Evolutionary conservation across 1,140 invertebrate genomes (phyloP).

Genomic region (Oryctes rhinoceros): DNA sequence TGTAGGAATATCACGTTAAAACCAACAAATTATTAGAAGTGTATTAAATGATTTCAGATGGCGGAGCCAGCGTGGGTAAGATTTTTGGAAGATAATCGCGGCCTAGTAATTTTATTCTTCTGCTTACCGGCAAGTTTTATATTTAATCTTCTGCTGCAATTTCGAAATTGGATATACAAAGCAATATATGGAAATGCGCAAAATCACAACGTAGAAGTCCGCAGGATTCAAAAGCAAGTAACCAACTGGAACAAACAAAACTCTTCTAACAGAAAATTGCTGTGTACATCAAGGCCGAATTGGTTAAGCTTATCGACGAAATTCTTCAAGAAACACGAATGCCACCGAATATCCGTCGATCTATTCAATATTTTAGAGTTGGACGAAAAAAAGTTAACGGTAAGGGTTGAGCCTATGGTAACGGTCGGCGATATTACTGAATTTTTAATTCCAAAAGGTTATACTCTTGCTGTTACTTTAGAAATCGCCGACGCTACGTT

Average conservation of each 20-base stretch:
- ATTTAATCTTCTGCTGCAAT: constrained; percentile 66
- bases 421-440: constrained; percentile 66
- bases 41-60: neutral
- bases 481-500: constrained; percentile 65
- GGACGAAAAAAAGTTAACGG: constrained; percentile 62
- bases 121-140: constrained; percentile 73
- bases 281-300: constrained; percentile 73
- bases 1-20: too few species aligned
- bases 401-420: constrained; percentile 63
- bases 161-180: constrained; percentile 62
- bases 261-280: constrained; percentile 62
- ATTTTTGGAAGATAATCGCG: constrained; percentile 72
- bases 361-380: constrained; percentile 66
- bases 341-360: constrained; percentile 69
- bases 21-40: too few species aligned
- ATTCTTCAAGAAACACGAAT: constrained; percentile 71
- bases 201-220: constrained; percentile 67
- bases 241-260: constrained; percentile 68
- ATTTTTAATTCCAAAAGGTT: constrained; percentile 63
- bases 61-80: constrained; percentile 60
- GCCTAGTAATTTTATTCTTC: constrained; percentile 70
- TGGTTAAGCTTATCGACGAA: constrained; percentile 74
- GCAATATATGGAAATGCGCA: constrained; percentile 61
- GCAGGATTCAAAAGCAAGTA: constrained; percentile 67
- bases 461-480: constrained; percentile 67